Percentiles rank a stretch among this genome's conserved stretches.
Evolutionary conservation across 1,140 invertebrate species (phyloP).

Genomic region (Brachionus asplanchnoidis): DNA sequence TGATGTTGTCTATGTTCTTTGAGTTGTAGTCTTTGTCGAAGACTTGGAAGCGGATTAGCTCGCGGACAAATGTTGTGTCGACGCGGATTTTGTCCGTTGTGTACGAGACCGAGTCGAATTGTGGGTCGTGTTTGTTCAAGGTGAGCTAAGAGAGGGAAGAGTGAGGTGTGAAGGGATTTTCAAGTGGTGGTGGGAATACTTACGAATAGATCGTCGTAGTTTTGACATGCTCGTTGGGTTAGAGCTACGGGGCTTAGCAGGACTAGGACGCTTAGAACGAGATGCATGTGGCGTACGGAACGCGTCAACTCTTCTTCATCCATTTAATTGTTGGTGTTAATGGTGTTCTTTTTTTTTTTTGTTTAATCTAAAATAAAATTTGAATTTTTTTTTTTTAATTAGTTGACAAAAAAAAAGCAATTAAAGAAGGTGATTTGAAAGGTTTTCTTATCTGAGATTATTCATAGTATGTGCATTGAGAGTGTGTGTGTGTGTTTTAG

Average conservation of each 20-base stretch:
- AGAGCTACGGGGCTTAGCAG: neutral
- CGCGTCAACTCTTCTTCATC: neutral
- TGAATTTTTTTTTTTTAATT: neutral
- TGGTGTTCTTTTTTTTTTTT: neutral
- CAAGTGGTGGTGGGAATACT: neutral
- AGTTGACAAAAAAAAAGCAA: neutral
- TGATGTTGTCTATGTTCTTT: neutral
- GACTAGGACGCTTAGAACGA: neutral
- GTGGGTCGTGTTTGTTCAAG: slow-evolving; percentile 27
- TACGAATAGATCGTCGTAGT: slow-evolving; percentile 13
- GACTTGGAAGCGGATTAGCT: slow-evolving; percentile 20
- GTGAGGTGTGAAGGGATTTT: neutral
- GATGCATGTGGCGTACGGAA: neutral
- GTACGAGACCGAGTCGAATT: slow-evolving; percentile 34
- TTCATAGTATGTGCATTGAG: neutral
- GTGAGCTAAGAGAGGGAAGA: neutral
- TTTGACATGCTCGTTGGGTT: neutral
- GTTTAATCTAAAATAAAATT: neutral
- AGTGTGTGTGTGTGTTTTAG: neutral
- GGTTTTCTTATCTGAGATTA: neutral
- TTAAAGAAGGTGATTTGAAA: neutral
- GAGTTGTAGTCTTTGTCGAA: neutral
- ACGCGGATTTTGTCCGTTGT: neutral
- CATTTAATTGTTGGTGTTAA: neutral
- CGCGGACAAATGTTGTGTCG: neutral